Evolutionary conservation across 53 echinoderm and acorn worm species (phyloP).

Genomic region (Mesocentrotus franciscanus): DNA sequence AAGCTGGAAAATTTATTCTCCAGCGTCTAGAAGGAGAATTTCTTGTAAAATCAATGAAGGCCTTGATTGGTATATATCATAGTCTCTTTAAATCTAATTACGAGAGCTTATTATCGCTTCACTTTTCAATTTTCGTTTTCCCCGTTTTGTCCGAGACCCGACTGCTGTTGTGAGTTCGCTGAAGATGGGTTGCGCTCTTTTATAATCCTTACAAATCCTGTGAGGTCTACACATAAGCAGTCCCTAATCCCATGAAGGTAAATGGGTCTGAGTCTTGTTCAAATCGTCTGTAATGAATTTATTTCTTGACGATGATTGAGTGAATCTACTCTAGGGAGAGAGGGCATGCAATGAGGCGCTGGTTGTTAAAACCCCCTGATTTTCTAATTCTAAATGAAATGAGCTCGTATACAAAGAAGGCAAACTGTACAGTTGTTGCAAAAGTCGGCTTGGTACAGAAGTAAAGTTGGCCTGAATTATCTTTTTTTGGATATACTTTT

Average conservation of each 20-base stretch:
- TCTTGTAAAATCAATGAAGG: not conserved
- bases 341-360: not conserved
- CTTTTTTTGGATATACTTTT: not conserved
- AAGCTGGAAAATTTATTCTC: not conserved
- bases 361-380: not conserved
- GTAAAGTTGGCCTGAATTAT: not conserved
- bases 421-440: not conserved
- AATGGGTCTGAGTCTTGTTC: not conserved
- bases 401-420: not conserved
- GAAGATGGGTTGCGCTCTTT: not conserved
- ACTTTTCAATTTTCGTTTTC: not conserved
- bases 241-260: not conserved
- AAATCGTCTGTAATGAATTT: not conserved
- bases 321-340: not conserved
- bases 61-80: not conserved
- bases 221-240: not conserved
- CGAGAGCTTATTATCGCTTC: not conserved
- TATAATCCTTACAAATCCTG: not conserved
- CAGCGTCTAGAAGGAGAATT: not conserved
- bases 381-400: not conserved
- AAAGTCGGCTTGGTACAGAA: not conserved
- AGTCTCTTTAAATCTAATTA: not conserved
- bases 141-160: not conserved
- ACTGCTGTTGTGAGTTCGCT: not conserved
- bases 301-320: conserved; percentile 4